Conservation (phyloP, 2,113 vertebrate species). For the Antigone vipio region DNA sequence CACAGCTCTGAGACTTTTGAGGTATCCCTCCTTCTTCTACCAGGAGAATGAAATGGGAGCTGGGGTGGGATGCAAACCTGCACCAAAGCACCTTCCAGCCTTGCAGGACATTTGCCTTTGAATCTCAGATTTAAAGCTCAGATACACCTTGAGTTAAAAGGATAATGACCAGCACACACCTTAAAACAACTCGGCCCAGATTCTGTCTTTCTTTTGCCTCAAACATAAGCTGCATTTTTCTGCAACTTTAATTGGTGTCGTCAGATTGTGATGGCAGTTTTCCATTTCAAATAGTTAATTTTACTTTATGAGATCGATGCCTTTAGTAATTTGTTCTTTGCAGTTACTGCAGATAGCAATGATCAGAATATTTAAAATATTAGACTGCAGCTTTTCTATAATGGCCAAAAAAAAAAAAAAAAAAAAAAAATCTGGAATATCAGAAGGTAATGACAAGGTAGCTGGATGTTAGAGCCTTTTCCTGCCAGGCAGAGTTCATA, state of each 20-base stretch:
- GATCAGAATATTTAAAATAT: background rate
- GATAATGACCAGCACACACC: background rate
- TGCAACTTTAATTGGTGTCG: background rate
- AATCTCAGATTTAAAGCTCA: background rate
- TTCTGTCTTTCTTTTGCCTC: background rate
- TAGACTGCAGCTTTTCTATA: background rate
- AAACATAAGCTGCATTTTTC: background rate
- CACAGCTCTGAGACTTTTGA: background rate
- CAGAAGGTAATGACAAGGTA: background rate
- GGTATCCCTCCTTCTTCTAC: background rate
- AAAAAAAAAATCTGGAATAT: background rate
- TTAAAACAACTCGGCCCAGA: background rate
- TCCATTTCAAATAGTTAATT: conserved; percentile 1
- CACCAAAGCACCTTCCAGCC: background rate
- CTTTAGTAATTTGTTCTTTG: background rate
- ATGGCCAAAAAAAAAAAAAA: background rate
- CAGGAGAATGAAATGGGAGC: background rate
- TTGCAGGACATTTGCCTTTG: background rate
- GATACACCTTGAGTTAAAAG: background rate
- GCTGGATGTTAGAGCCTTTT: background rate
- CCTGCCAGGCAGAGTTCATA: background rate
- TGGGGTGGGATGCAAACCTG: background rate
- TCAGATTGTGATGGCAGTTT: background rate
- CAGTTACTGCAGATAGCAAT: background rate
- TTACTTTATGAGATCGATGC: background rate